Evolutionary conservation across 2,888 invertebrate genomes (phyloP), one percentile per base, ranked within the genome.

Genomic region (Gastrophysa polygoni): DNA sequence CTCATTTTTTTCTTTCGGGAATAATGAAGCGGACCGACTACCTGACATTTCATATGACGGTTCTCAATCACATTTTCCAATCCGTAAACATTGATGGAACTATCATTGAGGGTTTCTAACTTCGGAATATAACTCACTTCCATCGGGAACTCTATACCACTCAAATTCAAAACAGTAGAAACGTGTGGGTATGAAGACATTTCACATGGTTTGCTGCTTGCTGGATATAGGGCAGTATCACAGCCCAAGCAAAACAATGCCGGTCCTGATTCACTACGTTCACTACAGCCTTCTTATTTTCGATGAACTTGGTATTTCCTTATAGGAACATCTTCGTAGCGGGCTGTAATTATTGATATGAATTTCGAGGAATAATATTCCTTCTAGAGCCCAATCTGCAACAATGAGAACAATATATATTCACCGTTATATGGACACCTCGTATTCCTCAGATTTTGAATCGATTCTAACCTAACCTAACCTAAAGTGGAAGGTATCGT

Each of bases 31-130:
- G 56, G 29, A 3, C 56, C 17, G 5, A 56, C 47, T 6, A 56
- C n/a, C 29, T 29, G 16, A 56, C 29, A 56, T 16, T 43, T 24
- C 7, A 18, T 52, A n/a, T n/a, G n/a, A 34, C 8, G 21, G 0
- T 59, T 20, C 11, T 59, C 38, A 4, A 59, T 21, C 8, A 16
- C 38, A 14, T 2, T 47, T 21, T 59, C 59, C 7, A 54, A 32
- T 2, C 59, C 38, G 18, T 59, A 34, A 14, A 59, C 59, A 20
- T 59, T 47, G 11, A 59, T 46, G n/a, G 52, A 54, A n/a, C 24
- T 29, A 54, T 52, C 24, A 11, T 54, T 46, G 10, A 52, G 14
- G 8, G 5, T 11, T 16, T 51, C 46, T 18, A 57, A 60, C 7
- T 29, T 32, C 6, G 29, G 29, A 8, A 32, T 32, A 32, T 10